Evolutionary conservation across 2,113 vertebrate genomes (phyloP).

Genomic region (Stictonetta naevosa): DNA sequence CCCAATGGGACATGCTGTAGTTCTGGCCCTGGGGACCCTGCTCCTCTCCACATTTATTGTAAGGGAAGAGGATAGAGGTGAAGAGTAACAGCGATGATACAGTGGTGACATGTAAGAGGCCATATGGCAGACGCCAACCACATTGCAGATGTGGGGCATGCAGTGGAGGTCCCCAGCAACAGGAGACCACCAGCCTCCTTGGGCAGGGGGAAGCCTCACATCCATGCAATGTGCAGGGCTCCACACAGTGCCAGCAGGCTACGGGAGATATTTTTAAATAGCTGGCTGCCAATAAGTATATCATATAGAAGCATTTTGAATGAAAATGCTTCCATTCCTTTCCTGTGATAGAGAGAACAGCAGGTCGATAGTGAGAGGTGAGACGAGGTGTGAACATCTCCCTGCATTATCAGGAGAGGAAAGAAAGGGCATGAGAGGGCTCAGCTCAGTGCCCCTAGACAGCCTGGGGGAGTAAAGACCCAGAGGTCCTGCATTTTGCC

Average conservation of each 20-base stretch:
- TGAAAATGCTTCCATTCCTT: not conserved
- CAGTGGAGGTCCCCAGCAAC: not conserved
- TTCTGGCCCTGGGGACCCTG: not conserved
- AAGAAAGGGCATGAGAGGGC: not conserved
- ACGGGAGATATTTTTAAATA: not conserved
- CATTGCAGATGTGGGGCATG: not conserved
- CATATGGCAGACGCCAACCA: not conserved
- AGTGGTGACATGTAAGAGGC: not conserved
- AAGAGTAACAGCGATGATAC: not conserved
- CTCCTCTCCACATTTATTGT: not conserved
- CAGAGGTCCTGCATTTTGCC: not conserved
- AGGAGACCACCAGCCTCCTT: too few relatives aligned
- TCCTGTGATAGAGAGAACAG: not conserved
- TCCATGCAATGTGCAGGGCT: not conserved
- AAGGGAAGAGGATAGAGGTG: not conserved
- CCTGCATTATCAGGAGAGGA: too few relatives aligned
- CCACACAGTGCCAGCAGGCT: not conserved
- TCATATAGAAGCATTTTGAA: not conserved
- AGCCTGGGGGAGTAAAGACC: not conserved
- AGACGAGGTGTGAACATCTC: not conserved
- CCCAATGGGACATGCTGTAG: not conserved
- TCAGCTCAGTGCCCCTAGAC: not conserved
- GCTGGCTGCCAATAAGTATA: not conserved
- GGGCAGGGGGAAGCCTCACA: not conserved
- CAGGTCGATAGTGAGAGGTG: not conserved